phyloP scores from a whole-genome alignment of 1,140 invertebrate genomes.

The Philopotamus ludificatus region DNA sequence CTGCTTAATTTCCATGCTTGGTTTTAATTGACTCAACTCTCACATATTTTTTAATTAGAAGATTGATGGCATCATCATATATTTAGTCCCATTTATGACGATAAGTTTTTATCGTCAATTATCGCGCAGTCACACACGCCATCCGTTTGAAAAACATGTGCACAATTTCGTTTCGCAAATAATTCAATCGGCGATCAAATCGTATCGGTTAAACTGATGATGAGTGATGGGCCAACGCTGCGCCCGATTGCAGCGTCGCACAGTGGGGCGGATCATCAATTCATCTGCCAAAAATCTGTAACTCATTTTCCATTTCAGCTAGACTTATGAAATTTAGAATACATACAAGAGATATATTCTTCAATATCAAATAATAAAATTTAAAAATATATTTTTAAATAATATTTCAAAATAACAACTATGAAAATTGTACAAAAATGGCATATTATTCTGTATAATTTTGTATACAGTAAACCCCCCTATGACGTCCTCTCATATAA shows the following conservation, averaged over 20 bases:
- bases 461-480: no score
- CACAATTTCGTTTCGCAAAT: neutral
- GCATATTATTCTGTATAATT: no score
- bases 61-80: slow-evolving; percentile 31
- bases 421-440: no score
- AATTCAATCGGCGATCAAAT: neutral
- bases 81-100: slow-evolving; percentile 14
- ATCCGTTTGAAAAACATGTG: neutral
- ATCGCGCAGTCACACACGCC: neutral
- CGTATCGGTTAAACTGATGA: neutral
- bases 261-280: neutral
- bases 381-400: no score
- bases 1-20: slow-evolving; percentile 38
- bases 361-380: no score
- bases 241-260: neutral
- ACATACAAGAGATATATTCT: no score
- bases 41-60: slow-evolving; percentile 36
- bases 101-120: neutral
- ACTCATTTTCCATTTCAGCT: no score
- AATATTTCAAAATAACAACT: no score
- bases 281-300: no score
- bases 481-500: no score
- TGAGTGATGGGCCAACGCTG: neutral
- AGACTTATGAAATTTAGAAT: no score
- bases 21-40: slow-evolving; percentile 36